Base-by-base conservation (phyloP, 1,140 invertebrate genomes). In the Drosophila funebris region DNA sequence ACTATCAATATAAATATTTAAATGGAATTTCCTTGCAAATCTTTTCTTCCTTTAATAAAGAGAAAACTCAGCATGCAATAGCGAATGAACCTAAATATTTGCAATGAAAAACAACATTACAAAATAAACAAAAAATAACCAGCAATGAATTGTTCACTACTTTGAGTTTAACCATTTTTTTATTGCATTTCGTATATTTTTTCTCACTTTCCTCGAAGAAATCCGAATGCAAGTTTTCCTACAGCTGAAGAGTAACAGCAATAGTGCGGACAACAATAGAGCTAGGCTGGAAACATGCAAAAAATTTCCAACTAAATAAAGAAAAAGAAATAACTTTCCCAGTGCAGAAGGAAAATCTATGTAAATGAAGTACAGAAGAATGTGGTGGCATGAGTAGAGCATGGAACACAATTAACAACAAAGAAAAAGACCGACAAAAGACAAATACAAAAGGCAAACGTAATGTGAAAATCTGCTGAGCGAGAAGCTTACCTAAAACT, bases 251-350 rank as follows among this genome's bases (percentile, higher is more conserved):
- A 62, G 31, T 54, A 18, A 43, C 43, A 39, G 36, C n/a, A n/a
- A 29, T 29, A 57, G 69, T 48, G 73, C 70, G 18, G 76, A 52
- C 48, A 62, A 44, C 58, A 44, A 14, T 37, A 13, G 27, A 33
- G 18, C 6, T 50, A 13, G 24, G 36, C 27, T 27, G 27, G 18
- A 62, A 52, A 27, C 24, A 76, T 73, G 71, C 68, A 57, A 73
- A 88, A 60, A 46, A 76, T 68, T n/a, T 54, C 57, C 57, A 70
- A 76, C 67, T 79, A 90, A 87, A 87, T 73, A 79, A 82, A 74
- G 74, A 73, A 68, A 69, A 73, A 71, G 9, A 48, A 24, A 48
- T n/a, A 81, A 76, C 74, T 78, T 82, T 72, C 16, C 16, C 48
- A 54, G 44, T 18, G 11, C 4, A 37, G 43, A 56, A 18, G 46